Evolutionary conservation across 2,888 invertebrate genomes (phyloP).

Genomic region (Cabera pusaria): DNA sequence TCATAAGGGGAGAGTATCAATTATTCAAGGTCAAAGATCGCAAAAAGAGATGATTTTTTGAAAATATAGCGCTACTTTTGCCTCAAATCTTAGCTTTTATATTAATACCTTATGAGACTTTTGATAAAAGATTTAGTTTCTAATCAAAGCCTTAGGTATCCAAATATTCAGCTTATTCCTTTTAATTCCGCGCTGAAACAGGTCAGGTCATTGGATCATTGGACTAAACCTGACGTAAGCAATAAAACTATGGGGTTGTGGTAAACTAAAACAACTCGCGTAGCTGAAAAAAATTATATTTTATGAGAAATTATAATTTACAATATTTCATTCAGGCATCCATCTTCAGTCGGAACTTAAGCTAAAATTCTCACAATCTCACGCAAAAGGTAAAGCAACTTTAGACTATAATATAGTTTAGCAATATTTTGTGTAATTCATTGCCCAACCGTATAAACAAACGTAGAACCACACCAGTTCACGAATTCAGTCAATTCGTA

Average conservation of each 20-base stretch:
- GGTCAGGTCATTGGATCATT: too few relatives aligned
- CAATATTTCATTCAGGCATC: conserved; percentile 84
- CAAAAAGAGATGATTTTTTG: too few relatives aligned
- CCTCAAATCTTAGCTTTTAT: too few relatives aligned
- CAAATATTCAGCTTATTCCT: too few relatives aligned
- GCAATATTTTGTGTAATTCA: conserved; percentile 78
- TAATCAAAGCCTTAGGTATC: too few relatives aligned
- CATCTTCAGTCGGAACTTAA: conserved; percentile 84
- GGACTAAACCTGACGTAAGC: too few relatives aligned
- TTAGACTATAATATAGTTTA: conserved; percentile 84
- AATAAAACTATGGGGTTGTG: conserved; percentile 3
- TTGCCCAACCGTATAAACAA: conserved; percentile 73
- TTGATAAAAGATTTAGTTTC: too few relatives aligned
- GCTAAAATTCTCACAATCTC: conserved; percentile 84
- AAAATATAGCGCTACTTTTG: too few relatives aligned
- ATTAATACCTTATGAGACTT: too few relatives aligned
- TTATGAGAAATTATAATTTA: conserved; percentile 85
- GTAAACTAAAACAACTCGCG: conserved; percentile 64
- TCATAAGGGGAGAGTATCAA: too few relatives aligned
- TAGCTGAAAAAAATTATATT: conserved; percentile 85
- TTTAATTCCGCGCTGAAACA: too few relatives aligned
- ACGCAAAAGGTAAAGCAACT: conserved; percentile 84
- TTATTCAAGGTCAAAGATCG: too few relatives aligned
- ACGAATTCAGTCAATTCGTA: conserved; percentile 69
- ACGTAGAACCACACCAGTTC: conserved; percentile 65